Evolutionary conservation across 2,113 vertebrate species (phyloP).

Genomic region (Pogona vitticeps): DNA sequence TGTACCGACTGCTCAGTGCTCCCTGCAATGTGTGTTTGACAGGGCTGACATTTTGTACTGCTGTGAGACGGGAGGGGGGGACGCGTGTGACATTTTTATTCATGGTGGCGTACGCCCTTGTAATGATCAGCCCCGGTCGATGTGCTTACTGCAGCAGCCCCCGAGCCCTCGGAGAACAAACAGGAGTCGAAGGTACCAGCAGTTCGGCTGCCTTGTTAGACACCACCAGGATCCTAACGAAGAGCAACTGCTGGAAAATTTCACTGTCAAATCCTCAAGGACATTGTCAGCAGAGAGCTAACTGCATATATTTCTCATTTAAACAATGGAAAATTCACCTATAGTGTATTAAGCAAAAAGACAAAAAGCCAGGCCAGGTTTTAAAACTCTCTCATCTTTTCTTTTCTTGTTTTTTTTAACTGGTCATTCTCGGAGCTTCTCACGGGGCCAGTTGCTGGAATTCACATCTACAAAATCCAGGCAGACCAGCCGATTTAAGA

Average conservation of each 20-base stretch:
- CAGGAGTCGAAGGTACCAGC: conserved; percentile 80
- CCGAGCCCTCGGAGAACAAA: conserved; percentile 85
- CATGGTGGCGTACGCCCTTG: conserved; percentile 86
- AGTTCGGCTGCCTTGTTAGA: conserved; percentile 86
- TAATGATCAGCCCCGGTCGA: conserved; percentile 89
- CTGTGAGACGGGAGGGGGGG: conserved; percentile 82
- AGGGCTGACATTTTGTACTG: conserved; percentile 87
- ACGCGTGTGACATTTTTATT: conserved; percentile 88
- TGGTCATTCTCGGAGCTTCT: conserved; percentile 68
- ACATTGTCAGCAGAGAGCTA: conserved; percentile 82
- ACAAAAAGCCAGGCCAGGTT: conserved; percentile 39
- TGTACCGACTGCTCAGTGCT: conserved; percentile 84
- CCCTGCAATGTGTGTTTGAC: conserved; percentile 86
- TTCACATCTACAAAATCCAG: conserved; percentile 51
- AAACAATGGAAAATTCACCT: conserved; percentile 78
- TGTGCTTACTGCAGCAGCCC: conserved; percentile 85
- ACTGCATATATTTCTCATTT: conserved; percentile 85
- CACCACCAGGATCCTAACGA: conserved; percentile 86
- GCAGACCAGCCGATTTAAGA: conserved; percentile 43
- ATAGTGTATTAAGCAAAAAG: conserved; percentile 69
- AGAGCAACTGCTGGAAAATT: conserved; percentile 88
- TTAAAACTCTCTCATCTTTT: conserved; percentile 30
- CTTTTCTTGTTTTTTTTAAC: conserved; percentile 17
- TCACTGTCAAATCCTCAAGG: conserved; percentile 90
- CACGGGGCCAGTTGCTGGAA: conserved; percentile 39